Evolutionary conservation across 2,888 invertebrate species (phyloP), one percentile per base, ranked within the genome.

Genomic region (Tortricodes alternella): DNA sequence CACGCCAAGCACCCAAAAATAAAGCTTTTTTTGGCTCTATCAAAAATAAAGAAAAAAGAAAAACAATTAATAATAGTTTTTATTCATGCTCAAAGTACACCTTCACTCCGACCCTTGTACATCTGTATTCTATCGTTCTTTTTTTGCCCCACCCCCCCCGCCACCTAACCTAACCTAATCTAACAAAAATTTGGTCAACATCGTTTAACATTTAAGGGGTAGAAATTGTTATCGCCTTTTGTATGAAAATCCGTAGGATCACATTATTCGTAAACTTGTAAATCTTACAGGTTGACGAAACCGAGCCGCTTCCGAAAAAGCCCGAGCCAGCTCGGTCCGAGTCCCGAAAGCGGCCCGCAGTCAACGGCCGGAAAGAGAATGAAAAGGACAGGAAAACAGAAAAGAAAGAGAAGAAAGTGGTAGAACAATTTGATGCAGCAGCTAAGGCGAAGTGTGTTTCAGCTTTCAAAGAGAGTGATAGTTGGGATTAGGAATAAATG

Each of bases 401-500:
- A 11, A 41, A 34, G 21, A 18, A 13, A 38, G 43, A 49, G 37
- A 56, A 49, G 27, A 56, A 49, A 49, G 55, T 56, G 16, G 29
- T 56, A 50, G 38, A 56, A 23, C 43, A 43, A 44, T 56, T 56
- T 32, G 56, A 56, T 8, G 18, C 13, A 9, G 44, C 21, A 5
- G 29, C 56, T 7, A 43, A 56, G 6, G 18, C 56, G 9, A 16
- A 37, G 23, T 43, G 56, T n/a, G 56, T 56, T 9, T 29, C 56
- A n/a, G 56, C 50, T 0, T 56, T 56, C 18, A 56, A 50, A 38
- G 56, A 56, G 32, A 56, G 56, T 8, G 56, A 56, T 44, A 56
- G 49, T 50, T 56, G 56, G 56, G 56, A 56, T 50, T 56, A 32
- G 44, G 38, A 50, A 44, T 56, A 56, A 56, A 56, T 38, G 1